Conservation (phyloP, 2,797 vertebrate genomes). For the Galagoides demidoff region DNA sequence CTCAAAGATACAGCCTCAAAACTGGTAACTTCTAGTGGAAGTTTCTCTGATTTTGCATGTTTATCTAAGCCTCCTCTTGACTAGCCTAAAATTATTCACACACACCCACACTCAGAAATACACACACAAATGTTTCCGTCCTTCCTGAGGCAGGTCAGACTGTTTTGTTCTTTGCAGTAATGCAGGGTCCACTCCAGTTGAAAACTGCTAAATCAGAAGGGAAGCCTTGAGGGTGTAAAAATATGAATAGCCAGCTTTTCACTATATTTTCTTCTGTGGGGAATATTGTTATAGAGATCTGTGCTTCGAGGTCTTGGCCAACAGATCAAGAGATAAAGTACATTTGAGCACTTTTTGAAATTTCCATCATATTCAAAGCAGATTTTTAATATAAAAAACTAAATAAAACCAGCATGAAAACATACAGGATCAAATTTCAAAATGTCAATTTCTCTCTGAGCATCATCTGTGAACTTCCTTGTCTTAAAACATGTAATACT, state of each 20-base stretch:
- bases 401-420: constrained; percentile 14
- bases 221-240: not conserved
- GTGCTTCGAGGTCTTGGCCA: not conserved
- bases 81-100: not conserved
- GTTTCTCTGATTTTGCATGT: not conserved
- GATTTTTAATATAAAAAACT: not conserved
- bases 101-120: not conserved
- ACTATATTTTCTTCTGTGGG: not conserved
- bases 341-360: not conserved
- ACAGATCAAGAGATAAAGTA: not conserved
- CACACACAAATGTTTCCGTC: not conserved
- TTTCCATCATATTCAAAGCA: constrained; percentile 46
- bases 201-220: not conserved
- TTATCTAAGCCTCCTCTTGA: not conserved
- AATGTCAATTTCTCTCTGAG: constrained; percentile 25
- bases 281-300: constrained; percentile 1
- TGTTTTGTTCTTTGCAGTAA: not conserved
- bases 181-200: not conserved
- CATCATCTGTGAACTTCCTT: not conserved
- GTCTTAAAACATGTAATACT: constrained; percentile 31
- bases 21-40: not conserved
- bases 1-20: not conserved
- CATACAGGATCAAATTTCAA: constrained; percentile 40
- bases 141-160: not conserved
- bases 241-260: not conserved